Conservation (phyloP, 1,140 invertebrate genomes). For the Aleiodes sp. region DNA sequence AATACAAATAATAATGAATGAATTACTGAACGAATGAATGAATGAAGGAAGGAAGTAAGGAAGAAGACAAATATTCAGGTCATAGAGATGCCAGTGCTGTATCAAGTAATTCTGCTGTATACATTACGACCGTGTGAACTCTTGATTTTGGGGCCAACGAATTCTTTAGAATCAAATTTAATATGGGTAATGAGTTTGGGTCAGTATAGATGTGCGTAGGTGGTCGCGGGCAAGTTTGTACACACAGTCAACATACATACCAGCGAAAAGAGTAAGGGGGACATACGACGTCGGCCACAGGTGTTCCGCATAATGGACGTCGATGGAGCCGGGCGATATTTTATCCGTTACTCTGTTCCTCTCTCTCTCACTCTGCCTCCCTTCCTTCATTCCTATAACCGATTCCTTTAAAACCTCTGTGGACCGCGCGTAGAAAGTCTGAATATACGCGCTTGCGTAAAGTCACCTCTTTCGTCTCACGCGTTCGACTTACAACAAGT, state of each 20-base stretch:
- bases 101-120: too few species aligned
- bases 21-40: too few species aligned
- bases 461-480: slow-evolving; percentile 12
- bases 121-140: slow-evolving; percentile 28
- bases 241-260: not conserved
- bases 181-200: slow-evolving; percentile 25
- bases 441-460: slow-evolving; percentile 33
- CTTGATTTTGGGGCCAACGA: slow-evolving; percentile 8
- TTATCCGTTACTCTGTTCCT: slow-evolving; percentile 40
- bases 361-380: slow-evolving; percentile 22
- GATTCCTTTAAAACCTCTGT: slow-evolving; percentile 15
- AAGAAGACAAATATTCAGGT: not conserved
- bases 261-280: not conserved
- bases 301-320: slow-evolving; percentile 48
- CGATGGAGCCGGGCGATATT: slow-evolving; percentile 47
- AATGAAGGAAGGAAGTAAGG: too few species aligned
- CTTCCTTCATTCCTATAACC: slow-evolving; percentile 20
- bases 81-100: too few species aligned
- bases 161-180: slow-evolving; percentile 12
- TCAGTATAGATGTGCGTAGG: slow-evolving; percentile 49
- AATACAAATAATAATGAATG: too few species aligned
- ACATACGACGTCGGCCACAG: slow-evolving; percentile 43
- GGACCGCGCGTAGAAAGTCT: slow-evolving; percentile 34
- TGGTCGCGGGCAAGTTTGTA: slow-evolving; percentile 38
- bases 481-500: not conserved